phyloP scores from a whole-genome alignment of 2,113 vertebrate genomes.

The Phainopepla nitens region DNA sequence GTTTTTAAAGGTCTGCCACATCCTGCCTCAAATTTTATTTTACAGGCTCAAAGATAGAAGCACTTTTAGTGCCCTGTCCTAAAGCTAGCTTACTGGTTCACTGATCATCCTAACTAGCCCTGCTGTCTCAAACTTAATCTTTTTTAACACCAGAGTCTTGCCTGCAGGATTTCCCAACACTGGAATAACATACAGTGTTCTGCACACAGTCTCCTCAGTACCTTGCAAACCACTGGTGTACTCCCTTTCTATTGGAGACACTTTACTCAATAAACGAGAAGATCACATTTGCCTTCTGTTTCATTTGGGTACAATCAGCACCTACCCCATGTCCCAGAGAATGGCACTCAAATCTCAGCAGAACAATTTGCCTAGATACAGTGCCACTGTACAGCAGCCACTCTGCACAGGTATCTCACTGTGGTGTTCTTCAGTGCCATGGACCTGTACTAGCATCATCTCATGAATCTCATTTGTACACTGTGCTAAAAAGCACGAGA shows the following conservation, averaged over 20 bases:
- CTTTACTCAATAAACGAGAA: neutral
- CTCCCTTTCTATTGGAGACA: neutral
- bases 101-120: neutral
- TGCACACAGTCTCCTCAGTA: neutral
- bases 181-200: neutral
- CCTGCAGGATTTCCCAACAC: neutral
- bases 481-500: neutral
- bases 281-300: neutral
- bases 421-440: neutral
- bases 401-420: neutral
- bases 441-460: neutral
- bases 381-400: neutral
- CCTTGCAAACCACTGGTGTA: neutral
- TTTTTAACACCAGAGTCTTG: neutral
- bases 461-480: neutral
- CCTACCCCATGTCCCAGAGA: neutral
- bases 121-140: neutral
- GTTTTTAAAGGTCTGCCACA: neutral
- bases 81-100: neutral
- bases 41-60: neutral
- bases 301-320: neutral
- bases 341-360: neutral
- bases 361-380: neutral
- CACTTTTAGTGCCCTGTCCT: neutral
- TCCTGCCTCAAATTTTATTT: neutral